Evolutionary conservation across 2,888 invertebrate genomes (phyloP).

Genomic region (Cybosia mesomella): DNA sequence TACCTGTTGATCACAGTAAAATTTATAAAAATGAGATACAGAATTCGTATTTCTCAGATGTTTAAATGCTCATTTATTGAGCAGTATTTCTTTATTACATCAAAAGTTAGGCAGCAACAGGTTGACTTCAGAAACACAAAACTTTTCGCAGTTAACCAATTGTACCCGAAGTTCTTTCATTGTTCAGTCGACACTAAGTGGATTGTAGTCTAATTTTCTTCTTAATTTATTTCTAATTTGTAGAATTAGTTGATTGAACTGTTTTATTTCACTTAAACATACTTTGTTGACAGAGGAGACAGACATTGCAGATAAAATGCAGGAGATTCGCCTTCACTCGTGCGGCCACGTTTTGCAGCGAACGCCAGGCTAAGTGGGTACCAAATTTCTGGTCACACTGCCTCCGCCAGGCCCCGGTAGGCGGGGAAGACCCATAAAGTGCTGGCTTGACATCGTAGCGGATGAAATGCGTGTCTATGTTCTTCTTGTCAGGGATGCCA

Average conservation of each 20-base stretch:
- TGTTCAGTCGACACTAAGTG: background rate
- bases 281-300: too few species aligned
- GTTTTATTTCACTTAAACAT: background rate
- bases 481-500: too few species aligned
- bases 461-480: too few species aligned
- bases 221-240: background rate
- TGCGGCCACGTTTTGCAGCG: too few species aligned
- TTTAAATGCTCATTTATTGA: background rate
- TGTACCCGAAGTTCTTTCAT: background rate
- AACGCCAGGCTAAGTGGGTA: too few species aligned
- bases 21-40: background rate
- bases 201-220: background rate
- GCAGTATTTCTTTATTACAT: constrained; percentile 5
- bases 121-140: background rate
- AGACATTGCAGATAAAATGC: too few species aligned
- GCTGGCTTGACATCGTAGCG: too few species aligned
- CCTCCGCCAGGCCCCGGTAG: too few species aligned
- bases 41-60: background rate
- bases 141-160: background rate
- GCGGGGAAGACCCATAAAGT: too few species aligned
- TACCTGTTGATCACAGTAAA: background rate
- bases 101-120: constrained; percentile 7
- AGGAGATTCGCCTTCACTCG: too few species aligned
- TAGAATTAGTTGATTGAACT: background rate
- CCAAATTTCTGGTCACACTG: too few species aligned